Evolutionary conservation across 2,797 vertebrate genomes (phyloP), one percentile per base, ranked within the genome.

Genomic region (Rhabdomys pumilio): DNA sequence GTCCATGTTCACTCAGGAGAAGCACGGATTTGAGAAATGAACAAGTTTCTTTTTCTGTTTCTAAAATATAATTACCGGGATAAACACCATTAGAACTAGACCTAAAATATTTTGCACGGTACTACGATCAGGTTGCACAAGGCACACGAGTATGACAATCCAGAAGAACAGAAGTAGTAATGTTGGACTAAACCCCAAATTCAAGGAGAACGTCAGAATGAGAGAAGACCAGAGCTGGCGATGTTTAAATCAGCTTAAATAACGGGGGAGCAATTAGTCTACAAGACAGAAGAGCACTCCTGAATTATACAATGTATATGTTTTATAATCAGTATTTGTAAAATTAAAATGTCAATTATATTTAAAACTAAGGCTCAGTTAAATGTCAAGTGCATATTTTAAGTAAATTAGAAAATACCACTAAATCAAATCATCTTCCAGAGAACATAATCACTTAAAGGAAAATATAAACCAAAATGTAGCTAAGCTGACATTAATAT

Each of bases 321-420:
- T 69, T 57, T 44, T 65, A 50, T 55, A 41, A 75, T 79, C 79
- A 26, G n/a, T 76, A 61, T 80, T 92, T 76, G 72, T 61, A 81
- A 81, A 85, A 92, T 90, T 17, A 80, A 96, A 97, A 97, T 93
- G 95, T 95, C 95, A 97, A 82, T 44, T 94, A 55, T 85, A 84
- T 73, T 95, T 85, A 92, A 90, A 92, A 82, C 47, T 11, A 91
- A 44, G 50, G 38, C 75, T 87, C 47, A 87, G 90, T 90, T 65
- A 87, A 95, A 97, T 97, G 95, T 94, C 95, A 96, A 95, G 81
- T 93, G 94, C 80, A 63, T 90, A 87, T 96, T 95, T 95, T 96
- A 93, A 94, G 55, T 90, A 97, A 95, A 95, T 95, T 94, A 89
- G 91, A 20, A 53, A 63, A 82, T 89, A 94, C 89, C 86, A 89